Base-by-base conservation (phyloP, 92 coral and sea anemone species). In the Paramuricea clavata region DNA sequence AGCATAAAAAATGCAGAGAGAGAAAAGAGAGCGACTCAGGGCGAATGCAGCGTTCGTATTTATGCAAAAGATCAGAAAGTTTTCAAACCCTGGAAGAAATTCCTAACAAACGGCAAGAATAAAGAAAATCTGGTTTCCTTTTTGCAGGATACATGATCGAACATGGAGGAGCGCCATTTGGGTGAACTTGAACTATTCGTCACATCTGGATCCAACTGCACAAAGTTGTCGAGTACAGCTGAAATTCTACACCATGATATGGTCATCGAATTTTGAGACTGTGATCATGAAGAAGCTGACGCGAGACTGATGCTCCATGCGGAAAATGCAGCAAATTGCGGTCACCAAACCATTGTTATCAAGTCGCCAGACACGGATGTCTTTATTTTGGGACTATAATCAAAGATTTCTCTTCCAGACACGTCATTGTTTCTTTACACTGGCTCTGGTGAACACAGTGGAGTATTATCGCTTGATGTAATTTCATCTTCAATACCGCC, bases 41-140 rank as follows among this genome's bases (percentile, higher is more conserved):
- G 82, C 82, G 39, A 23, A 77, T 21, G 67, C 39, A 77, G 39
- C 49, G 44, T 77, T 21, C 82, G 82, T 77, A 77, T 77, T 49
- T 77, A 77, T 32, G 82, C 36, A 77, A 77, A 32, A 32, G 82
- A 77, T 77, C 82, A 77, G 49, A 77, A 77, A 56, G 82, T 77
- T 21, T 74, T 77, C 39, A 77, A 52, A 56, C 82, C 82, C 12
- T 77, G 82, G 82, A 77, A 77, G 82, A 77, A 77, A 32, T 77
- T 77, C 69, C 69, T 77, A 15, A 52, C 82, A 52, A 77, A 32
- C 39, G 67, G 82, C 82, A 77, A 32, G 21, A 77, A 77, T 77
- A 77, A 31, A 64, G 70, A 64, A 30, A 27, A 64, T 64, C 70
- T 64, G 70, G 39, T 77, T 32, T 69, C 68, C 68, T 77, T 77